phyloP scores from a whole-genome alignment of 2,797 vertebrate genomes.

The Enteromius mattozi region DNA sequence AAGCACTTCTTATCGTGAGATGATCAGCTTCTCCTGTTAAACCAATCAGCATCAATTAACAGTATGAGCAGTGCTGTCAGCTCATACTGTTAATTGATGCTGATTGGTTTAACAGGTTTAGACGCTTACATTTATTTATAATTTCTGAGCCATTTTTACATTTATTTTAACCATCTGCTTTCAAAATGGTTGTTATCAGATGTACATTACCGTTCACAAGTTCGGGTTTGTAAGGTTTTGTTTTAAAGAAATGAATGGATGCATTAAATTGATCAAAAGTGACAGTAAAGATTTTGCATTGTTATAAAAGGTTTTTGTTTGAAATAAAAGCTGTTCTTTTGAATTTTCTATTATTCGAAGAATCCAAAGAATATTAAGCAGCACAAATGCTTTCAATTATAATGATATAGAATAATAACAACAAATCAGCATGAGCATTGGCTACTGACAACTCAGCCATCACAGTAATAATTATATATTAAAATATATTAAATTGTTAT shows the following conservation, averaged over 20 bases:
- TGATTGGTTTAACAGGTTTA: slow-evolving; percentile 33
- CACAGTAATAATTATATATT: neutral
- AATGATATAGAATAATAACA: neutral
- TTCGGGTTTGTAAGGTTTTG: neutral
- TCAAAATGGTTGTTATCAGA: neutral
- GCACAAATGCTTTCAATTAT: neutral
- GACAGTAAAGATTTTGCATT: too few species aligned
- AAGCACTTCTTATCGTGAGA: too few species aligned
- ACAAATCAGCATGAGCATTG: neutral
- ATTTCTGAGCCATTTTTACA: neutral
- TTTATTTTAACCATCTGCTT: neutral
- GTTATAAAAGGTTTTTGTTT: neutral
- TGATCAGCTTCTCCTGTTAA: too few species aligned
- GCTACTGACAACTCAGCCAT: neutral
- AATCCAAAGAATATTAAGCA: neutral
- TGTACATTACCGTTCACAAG: neutral
- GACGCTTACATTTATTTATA: neutral
- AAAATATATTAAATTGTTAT: neutral
- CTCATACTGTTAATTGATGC: slow-evolving; percentile 36
- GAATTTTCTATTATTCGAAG: neutral
- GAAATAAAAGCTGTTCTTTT: too few species aligned
- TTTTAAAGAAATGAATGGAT: neutral
- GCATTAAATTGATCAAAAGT: neutral
- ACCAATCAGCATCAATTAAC: too few species aligned
- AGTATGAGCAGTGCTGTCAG: too few species aligned